A percentile compares a stretch with the other conserved stretches of the same genome.
These are phyloP conservation scores for Diplogasteroides magnus DNA, from an alignment of 1,140 invertebrate species.

Conservation along the genomic window DNA sequence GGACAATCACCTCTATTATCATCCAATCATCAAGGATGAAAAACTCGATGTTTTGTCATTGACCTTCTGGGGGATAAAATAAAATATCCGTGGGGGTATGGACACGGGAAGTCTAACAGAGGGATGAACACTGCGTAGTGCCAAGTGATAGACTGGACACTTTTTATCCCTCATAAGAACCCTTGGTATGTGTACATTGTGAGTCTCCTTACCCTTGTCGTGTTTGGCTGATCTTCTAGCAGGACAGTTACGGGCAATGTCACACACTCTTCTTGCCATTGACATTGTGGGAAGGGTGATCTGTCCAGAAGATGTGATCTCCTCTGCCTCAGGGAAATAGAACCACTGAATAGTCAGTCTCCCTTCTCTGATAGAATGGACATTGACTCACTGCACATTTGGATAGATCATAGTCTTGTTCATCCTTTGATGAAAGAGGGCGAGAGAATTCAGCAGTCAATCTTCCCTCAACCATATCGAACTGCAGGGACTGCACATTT, in stretches of 20 bases:
- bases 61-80: no score
- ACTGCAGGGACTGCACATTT: slow-evolving; percentile 27
- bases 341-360: slow-evolving; percentile 2
- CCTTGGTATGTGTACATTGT: no score
- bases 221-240: background rate
- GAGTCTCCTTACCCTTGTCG: background rate
- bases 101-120: no score
- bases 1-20: no score
- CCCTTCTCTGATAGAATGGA: background rate
- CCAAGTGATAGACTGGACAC: no score
- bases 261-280: slow-evolving; percentile 6
- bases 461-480: slow-evolving; percentile 5
- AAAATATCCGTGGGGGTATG: no score
- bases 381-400: slow-evolving; percentile 9
- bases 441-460: slow-evolving; percentile 17
- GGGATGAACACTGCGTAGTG: no score
- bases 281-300: background rate
- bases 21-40: no score
- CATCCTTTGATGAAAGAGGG: slow-evolving; percentile 4
- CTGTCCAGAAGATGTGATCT: background rate
- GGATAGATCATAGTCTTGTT: slow-evolving; percentile 8
- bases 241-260: slow-evolving; percentile 8
- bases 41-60: no score
- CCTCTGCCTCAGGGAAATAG: slow-evolving; percentile 8
- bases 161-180: no score